phyloP scores from a whole-genome alignment of 2,113 vertebrate genomes.

The Siphamia tubifer region DNA sequence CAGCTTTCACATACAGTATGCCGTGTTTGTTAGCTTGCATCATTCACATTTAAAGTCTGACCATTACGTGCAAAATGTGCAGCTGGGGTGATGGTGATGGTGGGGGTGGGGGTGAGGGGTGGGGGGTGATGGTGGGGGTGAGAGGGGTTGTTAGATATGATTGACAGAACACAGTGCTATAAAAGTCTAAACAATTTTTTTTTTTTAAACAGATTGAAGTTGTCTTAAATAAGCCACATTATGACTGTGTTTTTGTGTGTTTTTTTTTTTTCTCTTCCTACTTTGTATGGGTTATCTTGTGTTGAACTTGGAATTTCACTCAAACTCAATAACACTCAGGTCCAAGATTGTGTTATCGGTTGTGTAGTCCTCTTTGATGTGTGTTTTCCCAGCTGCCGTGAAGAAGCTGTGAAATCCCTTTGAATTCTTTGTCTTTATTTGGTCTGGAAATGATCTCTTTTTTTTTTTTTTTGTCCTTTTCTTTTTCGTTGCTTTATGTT shows the following conservation, averaged over 20 bases:
- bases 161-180: neutral
- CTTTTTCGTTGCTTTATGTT: slow-evolving; percentile 26
- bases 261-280: too few relatives aligned
- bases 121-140: neutral
- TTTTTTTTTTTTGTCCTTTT: neutral
- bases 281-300: neutral
- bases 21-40: slow-evolving; percentile 35
- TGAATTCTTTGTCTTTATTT: slow-evolving; percentile 61
- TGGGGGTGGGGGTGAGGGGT: neutral
- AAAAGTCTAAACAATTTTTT: neutral
- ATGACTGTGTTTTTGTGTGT: neutral
- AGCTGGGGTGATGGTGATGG: neutral
- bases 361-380: slow-evolving; percentile 32
- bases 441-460: slow-evolving; percentile 38
- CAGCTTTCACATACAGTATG: slow-evolving; percentile 4
- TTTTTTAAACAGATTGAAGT: neutral
- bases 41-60: slow-evolving; percentile 22
- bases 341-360: slow-evolving; percentile 24
- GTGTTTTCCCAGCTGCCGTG: slow-evolving; percentile 22
- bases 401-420: slow-evolving; percentile 30
- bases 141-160: slow-evolving; percentile 23
- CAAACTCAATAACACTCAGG: slow-evolving; percentile 1
- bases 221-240: neutral
- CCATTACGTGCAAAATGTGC: slow-evolving; percentile 20
- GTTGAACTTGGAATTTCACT: slow-evolving; percentile 21